Evolutionary conservation across 2,113 vertebrate species (phyloP), one percentile per base, ranked within the genome.

Genomic region (Caranx ignobilis): DNA sequence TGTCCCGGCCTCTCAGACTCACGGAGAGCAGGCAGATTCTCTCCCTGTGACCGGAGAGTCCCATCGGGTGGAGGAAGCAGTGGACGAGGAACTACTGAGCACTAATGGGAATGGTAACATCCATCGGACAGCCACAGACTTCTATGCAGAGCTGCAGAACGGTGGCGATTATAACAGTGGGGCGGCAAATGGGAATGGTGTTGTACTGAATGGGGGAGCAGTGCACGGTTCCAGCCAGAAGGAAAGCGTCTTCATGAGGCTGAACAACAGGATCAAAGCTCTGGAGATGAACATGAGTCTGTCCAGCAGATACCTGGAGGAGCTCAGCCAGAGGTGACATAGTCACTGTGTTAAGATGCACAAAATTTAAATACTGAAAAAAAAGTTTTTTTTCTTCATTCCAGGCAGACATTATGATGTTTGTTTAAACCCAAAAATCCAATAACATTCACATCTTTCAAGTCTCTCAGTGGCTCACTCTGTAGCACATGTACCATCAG

Each of bases 241-340:
- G 86, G 98, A 99, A 83, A 99, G 98, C 0, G 97, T 99, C 45
- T 99, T 99, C 88, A 99, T 99, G 98, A 96, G 98, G 82, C 96
- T 99, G 35, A 99, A 99, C 91, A 99, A 99, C 91, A 95, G 98
- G 65, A 99, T 99, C 87, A 99, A 99, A 94, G 97, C 98, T 74
- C 91, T 99, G 80, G 98, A 99, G 92, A 97, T 99, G 90, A 99
- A 99, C 92, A 98, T 99, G 98, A 99, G 97, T 65, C 96, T 99
- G 71, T 99, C 98, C 87, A 96, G 98, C 90, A 96, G 98, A 85
- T 99, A 99, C 65, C 90, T 99, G 82, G 98, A 99, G 77, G 98
- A 99, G 76, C 97, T 99, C 77, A 99, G 98, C 81, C 98, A 99
- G 94, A 97, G 98, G 98, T 99, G 66, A 80, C 26, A 26, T 26